phyloP scores from a whole-genome alignment of 1,140 invertebrate species.

The Rhagoletis pomonella region DNA sequence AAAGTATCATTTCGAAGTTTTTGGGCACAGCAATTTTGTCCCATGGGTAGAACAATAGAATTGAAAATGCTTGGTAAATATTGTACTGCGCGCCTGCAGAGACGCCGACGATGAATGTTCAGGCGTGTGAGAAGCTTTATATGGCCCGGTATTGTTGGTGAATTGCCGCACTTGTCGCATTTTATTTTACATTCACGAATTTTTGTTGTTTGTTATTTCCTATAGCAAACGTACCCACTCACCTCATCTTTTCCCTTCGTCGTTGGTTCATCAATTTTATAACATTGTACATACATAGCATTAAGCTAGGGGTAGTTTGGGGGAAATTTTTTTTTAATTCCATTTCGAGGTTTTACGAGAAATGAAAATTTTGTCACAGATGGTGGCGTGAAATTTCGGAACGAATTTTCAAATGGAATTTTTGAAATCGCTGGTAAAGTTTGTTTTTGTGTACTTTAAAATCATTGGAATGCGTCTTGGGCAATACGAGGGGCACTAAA shows the following conservation, averaged over 20 bases:
- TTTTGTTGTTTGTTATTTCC: neutral
- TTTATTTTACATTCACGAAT: neutral
- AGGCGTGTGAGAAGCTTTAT: neutral
- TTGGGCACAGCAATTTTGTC: neutral
- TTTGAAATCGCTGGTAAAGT: constrained; percentile 55
- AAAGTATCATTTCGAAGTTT: constrained; percentile 10
- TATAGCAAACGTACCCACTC: neutral
- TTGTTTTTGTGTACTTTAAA: constrained; percentile 50
- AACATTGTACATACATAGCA: neutral
- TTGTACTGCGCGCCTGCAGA: neutral
- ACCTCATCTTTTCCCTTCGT: neutral
- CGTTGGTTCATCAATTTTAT: neutral
- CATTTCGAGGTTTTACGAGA: constrained; percentile 43
- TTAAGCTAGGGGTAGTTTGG: constrained; percentile 16
- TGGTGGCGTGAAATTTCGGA: constrained; percentile 74
- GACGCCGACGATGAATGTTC: neutral
- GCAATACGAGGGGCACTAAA: no score
- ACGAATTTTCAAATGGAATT: constrained; percentile 66
- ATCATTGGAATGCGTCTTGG: constrained; percentile 9
- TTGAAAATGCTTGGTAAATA: neutral
- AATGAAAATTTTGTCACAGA: constrained; percentile 62
- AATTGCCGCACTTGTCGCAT: constrained; percentile 52
- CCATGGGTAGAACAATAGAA: constrained; percentile 9
- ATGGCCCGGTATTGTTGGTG: constrained; percentile 1
- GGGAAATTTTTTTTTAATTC: neutral